Conservation (phyloP, 2,888 invertebrate species). For the Sphaerophoria rueppellii region DNA sequence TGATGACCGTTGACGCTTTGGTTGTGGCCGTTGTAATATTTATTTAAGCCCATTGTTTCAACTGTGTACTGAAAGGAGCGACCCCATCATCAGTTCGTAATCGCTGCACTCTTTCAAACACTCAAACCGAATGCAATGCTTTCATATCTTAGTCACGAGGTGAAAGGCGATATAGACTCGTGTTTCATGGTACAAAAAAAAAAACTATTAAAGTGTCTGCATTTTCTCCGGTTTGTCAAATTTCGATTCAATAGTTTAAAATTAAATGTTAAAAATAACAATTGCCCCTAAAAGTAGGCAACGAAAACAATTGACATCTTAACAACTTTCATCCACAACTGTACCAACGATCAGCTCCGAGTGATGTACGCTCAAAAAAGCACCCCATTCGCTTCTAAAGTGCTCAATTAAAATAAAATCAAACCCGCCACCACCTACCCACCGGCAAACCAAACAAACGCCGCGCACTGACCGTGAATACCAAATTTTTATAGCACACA, state of each 20-base stretch:
- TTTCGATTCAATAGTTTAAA: too few relatives aligned
- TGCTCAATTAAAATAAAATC: slow-evolving; percentile 19
- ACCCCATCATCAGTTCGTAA: too few relatives aligned
- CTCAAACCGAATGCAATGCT: too few relatives aligned
- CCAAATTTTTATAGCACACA: slow-evolving; percentile 21
- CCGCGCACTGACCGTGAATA: slow-evolving; percentile 40
- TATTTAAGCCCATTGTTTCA: too few relatives aligned
- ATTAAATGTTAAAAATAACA: not conserved
- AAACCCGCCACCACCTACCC: slow-evolving; percentile 33
- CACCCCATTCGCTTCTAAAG: slow-evolving; percentile 8
- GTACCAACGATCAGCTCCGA: slow-evolving; percentile 12
- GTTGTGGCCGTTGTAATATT: too few relatives aligned
- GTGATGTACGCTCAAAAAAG: not conserved
- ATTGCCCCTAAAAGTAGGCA: slow-evolving; percentile 24
- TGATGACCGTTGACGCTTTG: too few relatives aligned
- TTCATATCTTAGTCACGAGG: too few relatives aligned
- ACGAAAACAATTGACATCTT: not conserved
- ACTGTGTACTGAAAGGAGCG: too few relatives aligned
- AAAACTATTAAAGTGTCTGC: too few relatives aligned
- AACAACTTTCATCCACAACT: slow-evolving; percentile 16
- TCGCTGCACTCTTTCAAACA: too few relatives aligned
- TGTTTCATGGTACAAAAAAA: too few relatives aligned
- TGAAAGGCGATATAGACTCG: too few relatives aligned
- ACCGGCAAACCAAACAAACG: slow-evolving; percentile 6
- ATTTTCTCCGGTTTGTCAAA: not conserved